phyloP scores from a whole-genome alignment of 2,888 invertebrate genomes.

The Nineta flava region DNA sequence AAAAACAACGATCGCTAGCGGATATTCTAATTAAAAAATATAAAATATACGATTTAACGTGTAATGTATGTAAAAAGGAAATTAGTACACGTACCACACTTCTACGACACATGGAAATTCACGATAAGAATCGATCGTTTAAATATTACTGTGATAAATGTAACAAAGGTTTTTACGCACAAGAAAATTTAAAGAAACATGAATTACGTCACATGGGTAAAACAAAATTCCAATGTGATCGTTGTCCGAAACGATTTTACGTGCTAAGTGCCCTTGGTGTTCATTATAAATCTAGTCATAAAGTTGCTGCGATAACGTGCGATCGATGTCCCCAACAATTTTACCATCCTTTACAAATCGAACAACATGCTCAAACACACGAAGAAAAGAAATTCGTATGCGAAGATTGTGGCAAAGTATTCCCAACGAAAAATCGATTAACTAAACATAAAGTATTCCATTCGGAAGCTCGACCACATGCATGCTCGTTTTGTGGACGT shows the following conservation, averaged over 20 bases:
- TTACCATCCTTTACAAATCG: background rate
- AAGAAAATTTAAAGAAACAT: conserved; percentile 1
- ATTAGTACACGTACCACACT: background rate
- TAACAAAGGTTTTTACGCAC: conserved; percentile 1
- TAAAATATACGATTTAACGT: background rate
- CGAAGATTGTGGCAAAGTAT: background rate
- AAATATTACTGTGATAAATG: background rate
- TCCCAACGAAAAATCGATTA: background rate
- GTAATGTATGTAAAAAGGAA: background rate
- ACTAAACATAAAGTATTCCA: background rate
- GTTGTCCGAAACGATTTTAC: background rate
- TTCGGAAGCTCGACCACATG: background rate
- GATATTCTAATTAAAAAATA: background rate
- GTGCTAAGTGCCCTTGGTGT: background rate
- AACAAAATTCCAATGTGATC: background rate
- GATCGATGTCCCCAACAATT: background rate
- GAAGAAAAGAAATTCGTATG: background rate
- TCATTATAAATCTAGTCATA: background rate
- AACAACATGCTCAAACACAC: background rate
- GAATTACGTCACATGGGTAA: background rate
- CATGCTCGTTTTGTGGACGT: background rate
- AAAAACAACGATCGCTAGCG: background rate
- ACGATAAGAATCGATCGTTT: background rate
- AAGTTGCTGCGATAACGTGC: background rate
- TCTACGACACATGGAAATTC: background rate